Conservation (phyloP, 1,140 invertebrate species). For the Ceratitis capitata region DNA sequence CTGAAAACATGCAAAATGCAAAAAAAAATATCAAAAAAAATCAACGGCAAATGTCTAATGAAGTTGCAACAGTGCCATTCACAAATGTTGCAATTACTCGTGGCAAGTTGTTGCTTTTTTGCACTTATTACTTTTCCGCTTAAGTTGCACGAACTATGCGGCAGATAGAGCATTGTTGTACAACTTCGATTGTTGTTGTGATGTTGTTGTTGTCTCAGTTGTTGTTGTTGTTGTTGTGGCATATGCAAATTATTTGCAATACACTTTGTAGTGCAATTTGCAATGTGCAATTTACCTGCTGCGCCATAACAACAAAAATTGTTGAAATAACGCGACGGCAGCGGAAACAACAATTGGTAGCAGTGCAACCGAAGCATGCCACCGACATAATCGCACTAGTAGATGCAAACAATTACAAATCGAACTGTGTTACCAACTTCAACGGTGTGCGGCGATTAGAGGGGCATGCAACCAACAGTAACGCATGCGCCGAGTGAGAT, state of each 20-base stretch:
- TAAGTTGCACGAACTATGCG: background rate
- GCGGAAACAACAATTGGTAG: constrained; percentile 27
- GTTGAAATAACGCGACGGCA: background rate
- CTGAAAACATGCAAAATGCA: background rate
- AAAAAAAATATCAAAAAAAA: background rate
- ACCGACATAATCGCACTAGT: constrained; percentile 9
- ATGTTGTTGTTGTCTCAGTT: constrained; percentile 39
- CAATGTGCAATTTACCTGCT: constrained; percentile 42
- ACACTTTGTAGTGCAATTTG: constrained; percentile 40
- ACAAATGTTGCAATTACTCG: constrained; percentile 34
- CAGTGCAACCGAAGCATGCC: background rate
- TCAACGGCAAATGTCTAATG: background rate
- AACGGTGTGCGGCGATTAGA: background rate
- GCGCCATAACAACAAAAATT: constrained; percentile 24
- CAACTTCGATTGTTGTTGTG: background rate
- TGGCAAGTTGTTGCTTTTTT: background rate
- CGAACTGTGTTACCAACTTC: no score
- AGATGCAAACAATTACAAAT: constrained; percentile 28
- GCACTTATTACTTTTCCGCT: no score
- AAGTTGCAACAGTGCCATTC: constrained; percentile 26
- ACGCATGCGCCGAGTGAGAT: constrained; percentile 48
- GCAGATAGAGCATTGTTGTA: constrained; percentile 18
- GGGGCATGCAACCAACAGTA: background rate
- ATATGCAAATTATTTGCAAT: constrained; percentile 37
- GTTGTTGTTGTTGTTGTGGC: constrained; percentile 43